Conservation (phyloP, 2,888 invertebrate species). For the Drosophila leonis region DNA sequence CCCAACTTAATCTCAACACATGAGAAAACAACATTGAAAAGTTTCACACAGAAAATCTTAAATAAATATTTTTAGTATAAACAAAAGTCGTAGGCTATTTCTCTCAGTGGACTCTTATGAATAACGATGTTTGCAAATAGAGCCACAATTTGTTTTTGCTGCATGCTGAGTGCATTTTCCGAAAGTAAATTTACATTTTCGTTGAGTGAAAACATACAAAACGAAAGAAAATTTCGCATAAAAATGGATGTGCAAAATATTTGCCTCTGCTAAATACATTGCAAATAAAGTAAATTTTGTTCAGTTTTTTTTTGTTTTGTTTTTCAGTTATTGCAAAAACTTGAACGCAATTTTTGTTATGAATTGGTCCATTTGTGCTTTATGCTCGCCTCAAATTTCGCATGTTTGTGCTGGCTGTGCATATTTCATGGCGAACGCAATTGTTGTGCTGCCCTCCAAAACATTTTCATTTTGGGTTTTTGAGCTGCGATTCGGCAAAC, state of each 20-base stretch:
- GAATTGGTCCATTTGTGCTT: slow-evolving; percentile 30
- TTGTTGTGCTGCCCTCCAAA: slow-evolving; percentile 1
- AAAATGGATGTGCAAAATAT: neutral
- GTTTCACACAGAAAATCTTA: neutral
- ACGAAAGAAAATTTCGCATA: neutral
- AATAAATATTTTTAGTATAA: neutral
- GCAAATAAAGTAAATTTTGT: slow-evolving; percentile 1
- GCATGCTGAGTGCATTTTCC: slow-evolving; percentile 8
- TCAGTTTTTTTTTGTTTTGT: neutral
- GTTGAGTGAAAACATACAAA: neutral
- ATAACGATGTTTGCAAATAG: slow-evolving; percentile 1
- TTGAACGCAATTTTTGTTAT: neutral
- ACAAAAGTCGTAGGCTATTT: neutral
- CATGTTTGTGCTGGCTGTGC: slow-evolving; percentile 35
- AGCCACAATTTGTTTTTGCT: neutral
- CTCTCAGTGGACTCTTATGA: slow-evolving; percentile 3
- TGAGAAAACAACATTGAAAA: neutral
- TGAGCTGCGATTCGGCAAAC: slow-evolving; percentile 43
- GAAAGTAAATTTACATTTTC: neutral
- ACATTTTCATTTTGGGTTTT: slow-evolving; percentile 52
- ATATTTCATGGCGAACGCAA: slow-evolving; percentile 42
- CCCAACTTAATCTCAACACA: neutral
- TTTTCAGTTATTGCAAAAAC: slow-evolving; percentile 7
- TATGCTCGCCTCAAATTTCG: slow-evolving; percentile 14
- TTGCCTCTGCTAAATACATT: neutral